Conservation (phyloP, 2,888 invertebrate genomes). For the Bellardia pandia region DNA sequence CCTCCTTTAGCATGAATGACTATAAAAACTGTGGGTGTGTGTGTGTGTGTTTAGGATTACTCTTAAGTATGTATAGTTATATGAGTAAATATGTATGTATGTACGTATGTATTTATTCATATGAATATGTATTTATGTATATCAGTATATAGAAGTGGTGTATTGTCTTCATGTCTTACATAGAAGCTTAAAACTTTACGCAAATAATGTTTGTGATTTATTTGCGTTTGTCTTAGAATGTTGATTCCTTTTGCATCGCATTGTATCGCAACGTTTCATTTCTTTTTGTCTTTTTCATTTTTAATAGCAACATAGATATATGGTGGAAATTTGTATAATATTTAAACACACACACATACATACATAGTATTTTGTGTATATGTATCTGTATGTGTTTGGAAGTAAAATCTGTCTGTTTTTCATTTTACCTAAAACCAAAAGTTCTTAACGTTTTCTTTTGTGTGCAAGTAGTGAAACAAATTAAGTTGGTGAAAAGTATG, state of each 20-base stretch:
- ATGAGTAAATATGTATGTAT: neutral
- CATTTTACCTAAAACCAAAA: slow-evolving; percentile 49
- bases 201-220: slow-evolving; percentile 53
- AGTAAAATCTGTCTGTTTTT: slow-evolving; percentile 14
- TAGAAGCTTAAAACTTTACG: slow-evolving; percentile 58
- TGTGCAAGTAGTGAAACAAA: slow-evolving; percentile 53
- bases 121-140: neutral
- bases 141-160: neutral
- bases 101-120: neutral
- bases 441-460: slow-evolving; percentile 50
- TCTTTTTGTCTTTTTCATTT: neutral
- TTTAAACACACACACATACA: slow-evolving; percentile 9
- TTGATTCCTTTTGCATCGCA: neutral
- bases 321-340: slow-evolving; percentile 17
- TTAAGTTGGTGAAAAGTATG: slow-evolving; percentile 41
- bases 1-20: neutral
- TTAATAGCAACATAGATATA: slow-evolving; percentile 22
- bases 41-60: neutral
- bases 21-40: neutral
- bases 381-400: neutral
- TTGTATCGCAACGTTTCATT: neutral
- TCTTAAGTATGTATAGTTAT: neutral
- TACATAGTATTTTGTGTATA: neutral
- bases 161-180: slow-evolving; percentile 27
- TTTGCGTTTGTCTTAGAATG: slow-evolving; percentile 37